Base-by-base conservation (phyloP, 2,113 vertebrate genomes). In the Paramisgurnus dabryanus region DNA sequence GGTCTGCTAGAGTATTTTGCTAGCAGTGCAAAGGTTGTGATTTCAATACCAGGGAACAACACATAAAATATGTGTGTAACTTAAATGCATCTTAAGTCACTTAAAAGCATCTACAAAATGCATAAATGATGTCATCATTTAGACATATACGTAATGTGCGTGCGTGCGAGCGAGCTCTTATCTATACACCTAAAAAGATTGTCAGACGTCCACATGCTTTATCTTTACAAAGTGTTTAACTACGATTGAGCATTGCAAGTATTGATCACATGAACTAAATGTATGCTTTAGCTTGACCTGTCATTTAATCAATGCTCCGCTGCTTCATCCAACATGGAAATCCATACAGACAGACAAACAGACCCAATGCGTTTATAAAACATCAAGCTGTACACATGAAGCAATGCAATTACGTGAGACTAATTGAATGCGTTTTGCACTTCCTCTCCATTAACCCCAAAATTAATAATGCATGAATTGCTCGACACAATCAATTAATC, bases 371-470 rank as follows among this genome's bases (percentile, higher is more conserved):
- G 9, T 58, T 58, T 43, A 41, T 57, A 10, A 60, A 58, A 13
- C 10, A 27, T 69, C 72, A 68, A 50, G 34, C 17, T 22, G 11
- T 50, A 40, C 41, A 34, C 39, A 10, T 18, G 66, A 60, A 78
- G 76, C 68, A 49, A 72, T 72, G 64, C 67, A 77, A 72, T 82
- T 60, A 82, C 49, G 12, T 73, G 57, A 41, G 10, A 15, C 74
- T 71, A 65, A 77, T 58, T 17, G 18, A 43, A 70, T 22, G 74
- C 1, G 67, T 53, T 45, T 55, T 50, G 40, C 7, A 4, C 17
- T 57, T n/a, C 34, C 50, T 22, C 11, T 41, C 70, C 53, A 82
- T 78, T 73, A 73, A 53, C 5, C 6, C 4, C 7, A 3, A 17
- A 43, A 13, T 72, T 39, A 58, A 67, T 82, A 76, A 70, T 45